Base-by-base conservation (phyloP, 2,797 vertebrate genomes). In the Heliangelus exortis region DNA sequence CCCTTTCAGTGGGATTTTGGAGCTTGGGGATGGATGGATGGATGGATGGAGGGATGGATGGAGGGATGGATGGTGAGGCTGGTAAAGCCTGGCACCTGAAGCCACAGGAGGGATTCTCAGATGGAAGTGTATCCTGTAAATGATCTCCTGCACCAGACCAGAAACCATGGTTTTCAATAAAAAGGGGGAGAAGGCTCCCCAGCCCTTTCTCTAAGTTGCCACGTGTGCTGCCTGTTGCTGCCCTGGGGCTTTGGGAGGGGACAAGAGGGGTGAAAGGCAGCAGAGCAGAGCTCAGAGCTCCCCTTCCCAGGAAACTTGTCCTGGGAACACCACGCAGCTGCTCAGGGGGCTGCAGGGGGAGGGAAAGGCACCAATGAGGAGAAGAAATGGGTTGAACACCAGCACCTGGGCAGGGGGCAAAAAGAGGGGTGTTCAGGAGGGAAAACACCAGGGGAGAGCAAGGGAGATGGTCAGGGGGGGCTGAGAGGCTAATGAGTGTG, bases 111-210 rank as follows among this genome's bases (percentile, higher is more conserved):
- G 74, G 85, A 51, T 97, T 96, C 93, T 92, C 69, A 96, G 96
- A 31, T 78, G 87, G 73, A 96, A 97, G 58, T 50, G 55, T 96
- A 93, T 94, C 97, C 97, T 97, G 97, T 97, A 97, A 98, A 97
- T 97, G 93, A 96, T 97, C 96, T 95, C 94, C 87, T 89, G 96
- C 96, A 91, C 92, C 97, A 97, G 97, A 96, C 89, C 97, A 98
- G 96, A 97, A 96, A 92, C 78, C 0, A 95, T 90, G 26, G 59
- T 97, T 97, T 97, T 94, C 97, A 98, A 98, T 98, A 98, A 98
- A 98, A 98, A 97, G 89, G 92, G 82, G 92, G 92, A 68, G 82
- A 86, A 93, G 51, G 50, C 39, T 81, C 69, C 74, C 47, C 73
- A 55, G 1, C 80, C 78, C 95, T 87, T 93, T 92, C 82, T 51